These are phyloP conservation scores for Centropristis striata DNA, from an alignment of 2,113 vertebrate species.

Conservation along the genomic window DNA sequence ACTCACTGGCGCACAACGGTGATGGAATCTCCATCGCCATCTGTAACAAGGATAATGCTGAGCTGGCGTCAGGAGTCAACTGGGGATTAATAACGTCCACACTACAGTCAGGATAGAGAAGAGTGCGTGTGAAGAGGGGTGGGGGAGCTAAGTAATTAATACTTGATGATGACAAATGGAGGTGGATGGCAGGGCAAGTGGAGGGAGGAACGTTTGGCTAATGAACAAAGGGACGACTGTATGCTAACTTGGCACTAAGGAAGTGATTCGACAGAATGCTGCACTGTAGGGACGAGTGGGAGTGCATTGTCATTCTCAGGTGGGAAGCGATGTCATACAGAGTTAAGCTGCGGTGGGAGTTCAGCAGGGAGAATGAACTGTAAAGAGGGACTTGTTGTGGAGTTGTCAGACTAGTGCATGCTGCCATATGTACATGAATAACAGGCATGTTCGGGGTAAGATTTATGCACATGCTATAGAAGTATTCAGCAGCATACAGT, in stretches of 20 bases:
- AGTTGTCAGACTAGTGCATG: constrained; percentile 28
- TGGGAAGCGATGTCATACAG: constrained; percentile 2
- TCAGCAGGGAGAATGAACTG: constrained; percentile 10
- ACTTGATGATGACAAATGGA: constrained; percentile 82
- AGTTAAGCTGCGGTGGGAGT: constrained; percentile 28
- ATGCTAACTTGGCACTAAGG: constrained; percentile 61
- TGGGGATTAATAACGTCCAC: constrained; percentile 74
- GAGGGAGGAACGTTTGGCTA: constrained; percentile 69
- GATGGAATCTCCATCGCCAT: constrained; percentile 64
- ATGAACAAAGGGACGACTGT: constrained; percentile 73
- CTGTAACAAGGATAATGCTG: constrained; percentile 71
- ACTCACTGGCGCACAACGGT: constrained; percentile 40
- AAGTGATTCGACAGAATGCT: constrained; percentile 44
- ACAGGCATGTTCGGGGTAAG: background rate
- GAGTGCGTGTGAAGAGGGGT: constrained; percentile 47
- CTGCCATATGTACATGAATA: constrained; percentile 30
- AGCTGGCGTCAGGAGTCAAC: constrained; percentile 66
- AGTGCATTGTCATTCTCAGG: constrained; percentile 37
- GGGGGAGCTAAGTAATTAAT: constrained; percentile 79
- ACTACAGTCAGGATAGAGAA: constrained; percentile 34
- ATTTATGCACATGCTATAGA: constrained; percentile 10
- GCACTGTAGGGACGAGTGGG: constrained; percentile 21
- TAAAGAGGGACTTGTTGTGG: constrained; percentile 4
- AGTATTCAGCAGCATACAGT: background rate
- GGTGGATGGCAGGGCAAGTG: constrained; percentile 59